Conservation (phyloP, 2,888 invertebrate genomes). For the Drosophila prostipennis region DNA sequence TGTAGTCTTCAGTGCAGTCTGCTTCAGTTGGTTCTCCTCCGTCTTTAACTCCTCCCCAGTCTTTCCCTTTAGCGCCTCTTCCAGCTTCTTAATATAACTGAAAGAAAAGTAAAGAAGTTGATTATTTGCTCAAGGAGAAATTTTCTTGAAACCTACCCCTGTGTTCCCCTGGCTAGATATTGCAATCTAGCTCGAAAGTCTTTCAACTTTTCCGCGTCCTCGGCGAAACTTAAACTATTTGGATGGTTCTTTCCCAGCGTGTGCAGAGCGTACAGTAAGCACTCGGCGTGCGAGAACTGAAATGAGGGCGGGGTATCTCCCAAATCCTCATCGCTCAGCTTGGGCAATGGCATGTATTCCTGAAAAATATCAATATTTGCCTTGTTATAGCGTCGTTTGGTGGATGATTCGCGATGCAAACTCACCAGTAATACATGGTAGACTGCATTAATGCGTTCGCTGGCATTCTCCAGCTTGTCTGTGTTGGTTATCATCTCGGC, state of each 20-base stretch:
- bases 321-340: slow-evolving; percentile 87
- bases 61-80: slow-evolving; percentile 87
- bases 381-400: background rate
- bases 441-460: slow-evolving; percentile 90
- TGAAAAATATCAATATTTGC: slow-evolving; percentile 77
- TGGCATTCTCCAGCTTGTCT: slow-evolving; percentile 90
- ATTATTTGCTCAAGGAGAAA: slow-evolving; percentile 85
- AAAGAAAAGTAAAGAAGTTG: background rate
- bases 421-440: slow-evolving; percentile 92
- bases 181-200: slow-evolving; percentile 94
- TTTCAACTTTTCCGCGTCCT: slow-evolving; percentile 90
- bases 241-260: slow-evolving; percentile 92
- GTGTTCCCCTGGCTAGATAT: slow-evolving; percentile 95
- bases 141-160: slow-evolving; percentile 87
- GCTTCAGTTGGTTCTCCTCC: slow-evolving; percentile 91
- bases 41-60: slow-evolving; percentile 89
- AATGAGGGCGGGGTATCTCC: slow-evolving; percentile 89
- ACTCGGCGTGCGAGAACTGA: slow-evolving; percentile 97
- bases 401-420: slow-evolving; percentile 22
- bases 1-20: slow-evolving; percentile 93
- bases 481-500: slow-evolving; percentile 93
- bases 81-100: slow-evolving; percentile 84
- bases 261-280: slow-evolving; percentile 91
- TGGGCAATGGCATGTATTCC: slow-evolving; percentile 95
- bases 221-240: slow-evolving; percentile 89